Evolutionary conservation across 2,888 invertebrate species (phyloP), one percentile per base, ranked within the genome.

Genomic region (Abrostola tripartita): DNA sequence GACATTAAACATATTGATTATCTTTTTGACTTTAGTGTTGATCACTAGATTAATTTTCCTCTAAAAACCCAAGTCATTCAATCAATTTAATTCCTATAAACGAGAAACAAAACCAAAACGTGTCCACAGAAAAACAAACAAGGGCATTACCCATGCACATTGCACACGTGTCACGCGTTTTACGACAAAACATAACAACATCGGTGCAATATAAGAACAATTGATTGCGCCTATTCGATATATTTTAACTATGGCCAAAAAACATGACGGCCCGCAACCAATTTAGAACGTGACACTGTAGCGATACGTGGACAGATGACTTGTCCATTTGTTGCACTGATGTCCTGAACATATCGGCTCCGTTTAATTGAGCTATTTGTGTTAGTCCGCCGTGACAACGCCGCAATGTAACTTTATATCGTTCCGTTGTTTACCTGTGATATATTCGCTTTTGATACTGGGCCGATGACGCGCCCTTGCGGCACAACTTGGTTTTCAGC

Each of bases 301-400:
- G 78, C 82, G 84, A 83, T 82, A 82, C 84, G 85, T 80, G 88
- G 78, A 88, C 88, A 87, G 86, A 90, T 88, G 90, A 76, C 74
- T 78, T 68, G 70, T 78, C 70, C 77, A 83, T 81, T 82, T 81
- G 74, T 76, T 73, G 71, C 80, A 82, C 80, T 84, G 83, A 84
- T 85, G 81, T 84, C 79, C 85, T 81, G 82, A 78, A 81, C 82
- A 82, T 83, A 84, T 84, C 84, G 87, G 83, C 73, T 82, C 83
- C 78, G 87, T 87, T 90, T 91, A 92, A 93, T 92, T 93, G 92
- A 91, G 91, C 92, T 88, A 91, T 93, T 92, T 91, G 91, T 91
- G 91, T 83, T 86, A 86, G 88, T 87, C 87, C 81, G 76, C 82
- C 84, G 86, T 88, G 87, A 88, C 88, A 87, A 82, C 81, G 81